Conservation (phyloP, 2,113 vertebrate genomes). For the Heterotilapia buettikoferi region DNA sequence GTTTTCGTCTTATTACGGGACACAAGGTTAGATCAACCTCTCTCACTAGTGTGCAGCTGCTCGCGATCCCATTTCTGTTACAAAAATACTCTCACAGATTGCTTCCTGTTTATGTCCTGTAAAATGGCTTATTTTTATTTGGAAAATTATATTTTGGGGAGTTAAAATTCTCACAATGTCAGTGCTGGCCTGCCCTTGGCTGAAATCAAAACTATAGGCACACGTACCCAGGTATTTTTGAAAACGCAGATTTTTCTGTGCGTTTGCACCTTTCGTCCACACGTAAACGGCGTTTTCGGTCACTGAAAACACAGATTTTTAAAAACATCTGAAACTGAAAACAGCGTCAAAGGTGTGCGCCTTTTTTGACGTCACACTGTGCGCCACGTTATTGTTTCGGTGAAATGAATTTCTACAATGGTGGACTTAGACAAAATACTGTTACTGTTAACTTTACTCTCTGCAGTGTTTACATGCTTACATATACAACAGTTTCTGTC, state of each 20-base stretch:
- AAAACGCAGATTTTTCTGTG: neutral
- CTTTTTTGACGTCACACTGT: too few species aligned
- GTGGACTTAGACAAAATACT: neutral
- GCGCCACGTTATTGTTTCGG: neutral
- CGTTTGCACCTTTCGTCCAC: neutral
- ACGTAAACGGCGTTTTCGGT: fast-evolving
- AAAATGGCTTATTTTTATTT: neutral
- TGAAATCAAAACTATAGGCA: neutral
- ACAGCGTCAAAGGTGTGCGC: too few species aligned
- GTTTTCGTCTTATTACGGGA: neutral
- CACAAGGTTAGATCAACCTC: constrained; percentile 17
- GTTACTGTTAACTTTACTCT: neutral
- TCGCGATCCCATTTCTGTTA: neutral
- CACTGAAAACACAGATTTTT: neutral
- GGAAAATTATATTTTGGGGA: neutral
- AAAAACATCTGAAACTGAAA: too few species aligned
- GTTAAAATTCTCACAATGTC: neutral
- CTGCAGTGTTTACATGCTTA: neutral
- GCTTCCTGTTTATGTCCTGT: neutral
- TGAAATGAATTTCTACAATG: neutral
- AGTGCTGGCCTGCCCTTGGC: neutral
- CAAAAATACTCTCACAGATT: neutral
- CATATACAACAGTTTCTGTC: neutral
- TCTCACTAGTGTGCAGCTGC: neutral
- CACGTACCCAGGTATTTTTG: neutral